Evolutionary conservation across 2,888 invertebrate genomes (phyloP).

Genomic region (Buathra laborator): DNA sequence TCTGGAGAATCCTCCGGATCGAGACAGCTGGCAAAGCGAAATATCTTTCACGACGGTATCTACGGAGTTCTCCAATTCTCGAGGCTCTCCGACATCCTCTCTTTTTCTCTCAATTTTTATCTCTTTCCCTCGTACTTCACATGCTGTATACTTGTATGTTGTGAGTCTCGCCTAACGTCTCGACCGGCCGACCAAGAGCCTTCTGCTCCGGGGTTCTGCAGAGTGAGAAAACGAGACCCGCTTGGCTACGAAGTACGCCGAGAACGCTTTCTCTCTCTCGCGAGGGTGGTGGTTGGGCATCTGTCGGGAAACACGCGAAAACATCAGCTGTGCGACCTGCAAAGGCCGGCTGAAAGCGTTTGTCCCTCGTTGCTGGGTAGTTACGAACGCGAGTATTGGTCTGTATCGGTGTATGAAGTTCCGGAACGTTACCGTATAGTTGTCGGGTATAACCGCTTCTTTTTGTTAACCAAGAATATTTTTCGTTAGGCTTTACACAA

Average conservation of each 20-base stretch:
- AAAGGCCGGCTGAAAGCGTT: conserved; percentile 65
- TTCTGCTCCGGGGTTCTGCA: conserved; percentile 6
- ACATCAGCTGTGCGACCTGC: conserved; percentile 80
- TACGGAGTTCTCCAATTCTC: conserved; percentile 19
- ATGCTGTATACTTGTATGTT: not conserved
- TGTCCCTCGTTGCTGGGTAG: conserved; percentile 44
- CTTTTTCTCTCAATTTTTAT: too few species aligned
- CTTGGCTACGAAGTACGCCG: conserved; percentile 14
- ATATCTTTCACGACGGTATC: conserved; percentile 37
- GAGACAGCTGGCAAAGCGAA: conserved; percentile 53
- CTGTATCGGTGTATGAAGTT: not conserved
- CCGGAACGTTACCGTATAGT: not conserved
- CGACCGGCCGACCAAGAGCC: conserved; percentile 10
- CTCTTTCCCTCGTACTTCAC: not conserved
- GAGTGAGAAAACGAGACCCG: conserved; percentile 24
- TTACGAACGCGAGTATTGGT: conserved; percentile 1
- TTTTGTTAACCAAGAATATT: too few species aligned
- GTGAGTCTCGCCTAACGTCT: conserved; percentile 16
- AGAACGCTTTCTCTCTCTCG: not conserved
- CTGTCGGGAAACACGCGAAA: conserved; percentile 80
- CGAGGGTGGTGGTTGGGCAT: conserved; percentile 74
- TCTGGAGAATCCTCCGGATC: conserved; percentile 48
- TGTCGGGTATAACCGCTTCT: not conserved
- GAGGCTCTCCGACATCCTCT: not conserved
- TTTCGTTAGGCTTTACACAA: too few species aligned